Percentiles rank a stretch among this genome's conserved stretches.
These are phyloP conservation scores for Limnephilus lunatus DNA, from an alignment of 2,888 invertebrate genomes.

Conservation along the genomic window DNA sequence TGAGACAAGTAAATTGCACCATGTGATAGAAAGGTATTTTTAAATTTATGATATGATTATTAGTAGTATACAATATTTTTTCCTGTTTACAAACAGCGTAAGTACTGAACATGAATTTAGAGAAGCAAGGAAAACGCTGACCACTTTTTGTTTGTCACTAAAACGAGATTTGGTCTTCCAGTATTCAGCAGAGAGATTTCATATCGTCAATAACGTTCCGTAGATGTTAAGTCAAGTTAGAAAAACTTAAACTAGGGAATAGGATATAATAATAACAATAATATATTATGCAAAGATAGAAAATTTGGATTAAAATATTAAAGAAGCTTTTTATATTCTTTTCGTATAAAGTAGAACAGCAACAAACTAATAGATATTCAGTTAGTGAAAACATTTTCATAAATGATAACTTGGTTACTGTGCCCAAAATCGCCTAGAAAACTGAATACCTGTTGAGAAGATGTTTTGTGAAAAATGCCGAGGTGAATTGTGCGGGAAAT, in stretches of 20 bases:
- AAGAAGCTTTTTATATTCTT: too few species aligned
- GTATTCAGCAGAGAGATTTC: conserved; percentile 12
- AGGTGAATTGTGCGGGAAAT: too few species aligned
- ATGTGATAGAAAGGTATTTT: neutral
- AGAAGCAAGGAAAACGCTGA: conserved; percentile 9
- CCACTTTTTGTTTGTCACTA: conserved; percentile 48
- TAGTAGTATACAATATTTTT: neutral
- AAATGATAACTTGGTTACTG: too few species aligned
- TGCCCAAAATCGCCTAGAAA: too few species aligned
- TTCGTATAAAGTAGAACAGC: too few species aligned
- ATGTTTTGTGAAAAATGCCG: too few species aligned
- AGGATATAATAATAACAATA: too few species aligned
- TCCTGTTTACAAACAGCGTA: neutral
- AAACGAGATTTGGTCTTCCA: conserved; percentile 36
- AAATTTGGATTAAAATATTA: too few species aligned
- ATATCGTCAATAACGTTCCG: neutral
- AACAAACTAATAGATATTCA: too few species aligned
- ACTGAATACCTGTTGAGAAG: too few species aligned
- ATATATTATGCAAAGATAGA: too few species aligned
- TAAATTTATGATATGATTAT: neutral
- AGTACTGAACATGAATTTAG: neutral
- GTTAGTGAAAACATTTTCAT: too few species aligned
- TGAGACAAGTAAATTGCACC: neutral
- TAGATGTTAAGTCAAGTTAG: neutral
- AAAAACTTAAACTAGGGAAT: neutral